Evolutionary conservation across 2,113 vertebrate species (phyloP), one percentile per base, ranked within the genome.

Genomic region (Ammodytes marinus): DNA sequence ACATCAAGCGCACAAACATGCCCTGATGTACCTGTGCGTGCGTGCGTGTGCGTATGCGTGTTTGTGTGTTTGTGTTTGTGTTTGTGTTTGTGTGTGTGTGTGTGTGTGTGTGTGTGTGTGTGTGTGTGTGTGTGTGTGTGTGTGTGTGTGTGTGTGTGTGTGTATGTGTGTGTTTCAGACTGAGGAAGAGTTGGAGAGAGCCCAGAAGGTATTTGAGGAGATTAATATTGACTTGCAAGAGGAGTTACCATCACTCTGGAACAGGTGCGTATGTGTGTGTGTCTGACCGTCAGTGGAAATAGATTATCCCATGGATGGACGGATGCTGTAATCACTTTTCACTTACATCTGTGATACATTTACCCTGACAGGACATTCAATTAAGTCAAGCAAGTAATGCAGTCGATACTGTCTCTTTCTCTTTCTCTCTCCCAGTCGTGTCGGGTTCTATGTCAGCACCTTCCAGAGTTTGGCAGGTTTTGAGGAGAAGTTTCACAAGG

Each of bases 371-470:
- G 58, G 52, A 59, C 35, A 49, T 58, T 54, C 8, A 72, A 64
- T 39, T 6, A 73, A 69, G 65, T 74, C n/a, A 49, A 60, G 75
- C 43, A 39, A 19, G 12, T 68, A 60, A 68, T 66, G 10, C 55
- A 39, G 11, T 79, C 74, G 67, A 53, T 66, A 17, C 14, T 60
- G 1, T 82, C 35, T 86, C 45, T 84, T 39, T 72, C 14, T 45
- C 69, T 67, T 40, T 66, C 73, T 1, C 43, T 13, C 57, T 73
- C 40, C 49, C 45, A 99, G 98, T 93, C 98, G 98, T 69, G 98
- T 99, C 85, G 98, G 98, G 82, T 99, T 99, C 93, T 99, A 99
- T 0, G 97, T 99, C 93, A 99, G 99, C 96, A 99, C 98, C 74
- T 99, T 99, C 94, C 98, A 99, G 95, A 99, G 97, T 93, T 96